phyloP scores from a whole-genome alignment of 1,140 invertebrate species.

The Drosophila sechellia region DNA sequence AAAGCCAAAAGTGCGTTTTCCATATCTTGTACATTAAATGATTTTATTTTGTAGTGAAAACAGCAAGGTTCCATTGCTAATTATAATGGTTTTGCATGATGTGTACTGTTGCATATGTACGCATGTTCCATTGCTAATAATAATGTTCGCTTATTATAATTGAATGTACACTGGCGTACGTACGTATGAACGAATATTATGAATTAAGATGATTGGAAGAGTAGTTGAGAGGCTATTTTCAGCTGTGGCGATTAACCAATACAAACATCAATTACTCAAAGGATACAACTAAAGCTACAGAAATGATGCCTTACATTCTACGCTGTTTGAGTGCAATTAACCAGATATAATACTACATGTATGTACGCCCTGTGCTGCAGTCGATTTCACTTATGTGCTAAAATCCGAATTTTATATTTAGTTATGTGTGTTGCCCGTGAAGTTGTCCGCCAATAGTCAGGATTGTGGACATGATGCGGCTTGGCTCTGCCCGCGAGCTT shows the following conservation, averaged over 20 bases:
- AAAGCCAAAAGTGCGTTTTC: neutral
- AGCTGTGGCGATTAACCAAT: neutral
- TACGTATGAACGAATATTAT: neutral
- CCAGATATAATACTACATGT: slow-evolving; percentile 35
- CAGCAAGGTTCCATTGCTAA: too few relatives aligned
- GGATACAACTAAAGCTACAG: neutral
- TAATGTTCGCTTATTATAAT: too few relatives aligned
- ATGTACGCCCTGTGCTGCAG: slow-evolving; percentile 24
- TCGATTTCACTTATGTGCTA: slow-evolving; percentile 17
- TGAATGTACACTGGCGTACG: neutral
- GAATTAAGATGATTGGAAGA: slow-evolving; percentile 14
- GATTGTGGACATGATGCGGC: neutral
- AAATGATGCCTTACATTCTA: slow-evolving; percentile 16
- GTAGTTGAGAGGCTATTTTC: slow-evolving; percentile 8
- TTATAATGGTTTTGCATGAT: too few relatives aligned
- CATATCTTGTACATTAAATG: slow-evolving; percentile 2
- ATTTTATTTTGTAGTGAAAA: neutral
- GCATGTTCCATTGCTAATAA: neutral
- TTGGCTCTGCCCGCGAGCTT: too few relatives aligned
- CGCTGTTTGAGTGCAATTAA: slow-evolving; percentile 21
- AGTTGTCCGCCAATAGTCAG: neutral
- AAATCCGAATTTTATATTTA: slow-evolving; percentile 8
- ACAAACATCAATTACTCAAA: neutral
- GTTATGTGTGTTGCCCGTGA: neutral
- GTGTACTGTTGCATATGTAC: too few relatives aligned